Evolutionary conservation across 1,140 invertebrate genomes (phyloP).

Genomic region (Ptiloglossa arizonensis): DNA sequence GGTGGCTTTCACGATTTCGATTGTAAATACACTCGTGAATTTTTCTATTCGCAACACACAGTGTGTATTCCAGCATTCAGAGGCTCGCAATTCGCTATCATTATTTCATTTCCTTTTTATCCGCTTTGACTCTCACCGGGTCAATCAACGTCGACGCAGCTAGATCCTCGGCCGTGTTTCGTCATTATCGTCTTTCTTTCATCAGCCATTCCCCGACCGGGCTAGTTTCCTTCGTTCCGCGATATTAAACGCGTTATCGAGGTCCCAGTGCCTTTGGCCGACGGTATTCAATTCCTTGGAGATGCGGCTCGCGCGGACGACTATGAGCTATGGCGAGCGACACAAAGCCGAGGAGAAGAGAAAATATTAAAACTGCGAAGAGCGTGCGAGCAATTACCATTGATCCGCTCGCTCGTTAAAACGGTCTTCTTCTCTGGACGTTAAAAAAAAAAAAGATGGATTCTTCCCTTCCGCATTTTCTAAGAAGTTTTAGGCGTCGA

Average conservation of each 20-base stretch:
- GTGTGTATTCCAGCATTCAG: too few species aligned
- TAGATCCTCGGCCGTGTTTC: not conserved
- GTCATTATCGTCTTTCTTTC: not conserved
- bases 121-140: not conserved
- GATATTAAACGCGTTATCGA: not conserved
- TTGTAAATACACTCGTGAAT: too few species aligned
- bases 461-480: too few species aligned
- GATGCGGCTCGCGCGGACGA: not conserved
- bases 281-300: not conserved
- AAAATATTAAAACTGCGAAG: constrained; percentile 8
- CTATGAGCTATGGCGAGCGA: not conserved
- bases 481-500: too few species aligned
- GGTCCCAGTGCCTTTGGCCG: not conserved
- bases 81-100: not conserved
- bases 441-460: too few species aligned
- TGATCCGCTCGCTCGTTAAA: constrained; percentile 16
- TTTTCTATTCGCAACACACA: too few species aligned
- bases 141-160: not conserved
- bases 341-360: not conserved
- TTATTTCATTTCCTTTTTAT: not conserved
- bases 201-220: not conserved
- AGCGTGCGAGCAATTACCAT: not conserved
- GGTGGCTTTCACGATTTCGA: too few species aligned
- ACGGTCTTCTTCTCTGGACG: too few species aligned
- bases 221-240: not conserved